Conservation (phyloP, 2,113 vertebrate species). For the Rhagologus leucostigma region DNA sequence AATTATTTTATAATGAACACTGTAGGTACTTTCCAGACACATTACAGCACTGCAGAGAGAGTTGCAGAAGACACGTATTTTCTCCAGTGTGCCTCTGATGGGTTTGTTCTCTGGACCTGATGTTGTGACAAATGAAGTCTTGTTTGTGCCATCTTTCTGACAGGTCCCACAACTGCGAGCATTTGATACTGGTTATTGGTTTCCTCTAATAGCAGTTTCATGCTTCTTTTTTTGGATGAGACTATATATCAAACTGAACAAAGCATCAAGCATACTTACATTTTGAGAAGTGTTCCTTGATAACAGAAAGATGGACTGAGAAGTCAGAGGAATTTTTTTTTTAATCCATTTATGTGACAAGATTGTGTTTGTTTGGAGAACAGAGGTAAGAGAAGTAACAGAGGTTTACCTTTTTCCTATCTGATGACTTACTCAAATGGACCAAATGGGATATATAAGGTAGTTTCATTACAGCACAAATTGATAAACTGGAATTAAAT, state of each 20-base stretch:
- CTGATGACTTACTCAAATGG: background rate
- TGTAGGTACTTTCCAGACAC: background rate
- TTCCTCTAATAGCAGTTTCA: background rate
- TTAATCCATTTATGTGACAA: background rate
- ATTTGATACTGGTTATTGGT: background rate
- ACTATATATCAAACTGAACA: background rate
- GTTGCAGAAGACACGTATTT: background rate
- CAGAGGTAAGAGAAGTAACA: background rate
- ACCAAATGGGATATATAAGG: background rate
- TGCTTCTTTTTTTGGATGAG: background rate
- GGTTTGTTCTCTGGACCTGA: background rate
- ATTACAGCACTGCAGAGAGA: background rate
- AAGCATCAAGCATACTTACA: background rate
- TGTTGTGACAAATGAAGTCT: background rate
- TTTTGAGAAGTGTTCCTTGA: background rate
- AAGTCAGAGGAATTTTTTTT: background rate
- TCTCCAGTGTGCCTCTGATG: background rate
- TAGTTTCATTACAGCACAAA: background rate
- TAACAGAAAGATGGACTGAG: background rate
- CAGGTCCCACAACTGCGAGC: background rate
- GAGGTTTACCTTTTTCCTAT: background rate
- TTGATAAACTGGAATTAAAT: background rate
- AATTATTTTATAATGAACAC: background rate
- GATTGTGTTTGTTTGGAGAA: background rate
- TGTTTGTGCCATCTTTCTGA: background rate